Evolutionary conservation across 2,888 invertebrate species (phyloP).

Genomic region (Drosophila neoperkinsi): DNA sequence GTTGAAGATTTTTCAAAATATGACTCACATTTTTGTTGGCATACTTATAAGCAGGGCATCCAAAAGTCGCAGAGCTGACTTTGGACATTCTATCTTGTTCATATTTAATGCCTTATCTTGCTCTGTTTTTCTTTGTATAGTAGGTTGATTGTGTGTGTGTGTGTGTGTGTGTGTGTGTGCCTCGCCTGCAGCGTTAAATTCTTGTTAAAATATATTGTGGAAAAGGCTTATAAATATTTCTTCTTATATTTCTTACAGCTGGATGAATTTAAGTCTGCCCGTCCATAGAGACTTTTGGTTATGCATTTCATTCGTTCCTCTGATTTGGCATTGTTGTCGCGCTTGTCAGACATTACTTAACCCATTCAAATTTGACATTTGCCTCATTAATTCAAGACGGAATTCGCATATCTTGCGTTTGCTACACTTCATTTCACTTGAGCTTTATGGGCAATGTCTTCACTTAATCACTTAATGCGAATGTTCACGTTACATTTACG

Average conservation of each 20-base stretch:
- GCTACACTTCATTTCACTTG: slow-evolving; percentile 37
- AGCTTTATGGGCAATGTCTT: slow-evolving; percentile 17
- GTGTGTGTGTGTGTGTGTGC: slow-evolving; percentile 5
- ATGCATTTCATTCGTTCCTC: background rate
- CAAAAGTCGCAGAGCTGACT: background rate
- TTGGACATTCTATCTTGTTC: slow-evolving; percentile 11
- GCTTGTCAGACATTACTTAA: slow-evolving; percentile 39
- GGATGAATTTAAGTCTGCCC: slow-evolving; percentile 18
- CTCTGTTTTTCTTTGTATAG: slow-evolving; percentile 10
- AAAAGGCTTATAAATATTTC: slow-evolving; percentile 40
- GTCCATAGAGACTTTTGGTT: slow-evolving; percentile 3
- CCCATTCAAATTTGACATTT: slow-evolving; percentile 51
- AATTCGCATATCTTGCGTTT: slow-evolving; percentile 46
- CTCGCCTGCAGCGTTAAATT: slow-evolving; percentile 55
- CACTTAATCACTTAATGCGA: slow-evolving; percentile 51
- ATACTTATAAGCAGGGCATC: slow-evolving; percentile 6
- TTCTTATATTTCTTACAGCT: slow-evolving; percentile 10
- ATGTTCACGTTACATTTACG: slow-evolving; percentile 46
- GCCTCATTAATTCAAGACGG: slow-evolving; percentile 52
- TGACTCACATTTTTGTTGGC: background rate
- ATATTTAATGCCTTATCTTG: slow-evolving; percentile 50
- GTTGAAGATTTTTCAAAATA: background rate
- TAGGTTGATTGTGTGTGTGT: slow-evolving; percentile 1
- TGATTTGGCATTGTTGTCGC: slow-evolving; percentile 12
- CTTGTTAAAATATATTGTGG: slow-evolving; percentile 61